These are phyloP conservation scores for Noctua janthe DNA, from an alignment of 2,888 invertebrate genomes.

Conservation along the genomic window DNA sequence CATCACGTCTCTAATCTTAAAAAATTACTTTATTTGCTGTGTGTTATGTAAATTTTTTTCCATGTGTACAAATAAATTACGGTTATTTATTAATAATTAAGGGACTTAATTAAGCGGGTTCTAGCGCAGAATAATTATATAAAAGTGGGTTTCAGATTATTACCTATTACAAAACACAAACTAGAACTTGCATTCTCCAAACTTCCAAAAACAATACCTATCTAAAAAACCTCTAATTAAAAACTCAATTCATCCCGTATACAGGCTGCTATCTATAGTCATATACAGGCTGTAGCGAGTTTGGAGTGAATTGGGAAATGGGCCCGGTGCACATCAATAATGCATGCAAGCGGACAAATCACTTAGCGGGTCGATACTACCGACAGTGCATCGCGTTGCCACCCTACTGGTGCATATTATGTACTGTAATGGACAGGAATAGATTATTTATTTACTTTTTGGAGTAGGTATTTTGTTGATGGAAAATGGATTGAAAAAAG, in stretches of 20 bases:
- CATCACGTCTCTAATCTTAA: too few relatives aligned
- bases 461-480: constrained; percentile 12
- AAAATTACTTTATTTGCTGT: too few relatives aligned
- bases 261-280: constrained; percentile 26
- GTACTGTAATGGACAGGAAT: constrained; percentile 51
- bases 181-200: not conserved
- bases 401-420: constrained; percentile 65
- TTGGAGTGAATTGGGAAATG: constrained; percentile 73
- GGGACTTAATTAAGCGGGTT: too few relatives aligned
- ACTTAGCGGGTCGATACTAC: constrained; percentile 78
- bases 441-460: constrained; percentile 39
- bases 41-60: too few relatives aligned
- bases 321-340: constrained; percentile 83
- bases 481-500: not conserved
- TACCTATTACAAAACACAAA: not conserved
- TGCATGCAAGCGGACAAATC: constrained; percentile 85
- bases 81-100: too few relatives aligned
- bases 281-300: constrained; percentile 52
- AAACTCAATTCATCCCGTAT: constrained; percentile 11
- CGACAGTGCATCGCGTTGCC: constrained; percentile 65
- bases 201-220: not conserved
- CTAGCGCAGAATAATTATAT: too few relatives aligned
- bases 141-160: too few relatives aligned
- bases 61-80: too few relatives aligned
- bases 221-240: constrained; percentile 8